phyloP scores from a whole-genome alignment of 1,140 invertebrate species.

The Homarus americanus region DNA sequence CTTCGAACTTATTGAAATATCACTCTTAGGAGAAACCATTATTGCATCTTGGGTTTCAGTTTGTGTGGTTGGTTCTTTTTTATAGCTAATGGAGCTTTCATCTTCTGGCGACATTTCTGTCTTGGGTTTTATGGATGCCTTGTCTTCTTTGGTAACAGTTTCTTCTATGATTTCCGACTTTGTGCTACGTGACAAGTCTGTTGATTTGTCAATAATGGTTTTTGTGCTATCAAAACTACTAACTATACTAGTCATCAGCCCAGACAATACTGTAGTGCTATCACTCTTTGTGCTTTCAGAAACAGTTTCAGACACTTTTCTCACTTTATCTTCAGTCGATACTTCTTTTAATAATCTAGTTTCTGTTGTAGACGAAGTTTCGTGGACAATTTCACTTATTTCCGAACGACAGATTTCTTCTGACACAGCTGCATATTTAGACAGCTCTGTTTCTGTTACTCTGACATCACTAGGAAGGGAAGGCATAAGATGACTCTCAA shows the following conservation, averaged over 20 bases:
- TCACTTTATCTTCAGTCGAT: neutral
- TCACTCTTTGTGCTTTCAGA: conserved; percentile 66
- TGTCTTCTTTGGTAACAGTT: conserved; percentile 15
- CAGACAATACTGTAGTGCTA: conserved; percentile 44
- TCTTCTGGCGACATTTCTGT: conserved; percentile 46
- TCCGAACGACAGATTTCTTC: conserved; percentile 13
- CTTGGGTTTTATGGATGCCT: conserved; percentile 14
- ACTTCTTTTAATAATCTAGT: conserved; percentile 17
- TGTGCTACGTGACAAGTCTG: conserved; percentile 52
- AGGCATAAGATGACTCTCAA: conserved; percentile 63
- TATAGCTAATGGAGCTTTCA: conserved; percentile 45
- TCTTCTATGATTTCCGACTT: conserved; percentile 41
- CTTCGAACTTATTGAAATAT: conserved; percentile 45
- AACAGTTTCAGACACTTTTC: conserved; percentile 24
- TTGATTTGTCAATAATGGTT: conserved; percentile 50
- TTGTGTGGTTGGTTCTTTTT: conserved; percentile 34
- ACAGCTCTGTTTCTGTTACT: conserved; percentile 28
- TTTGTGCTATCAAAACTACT: conserved; percentile 67
- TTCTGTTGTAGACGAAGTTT: conserved; percentile 17
- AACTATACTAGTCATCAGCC: conserved; percentile 34
- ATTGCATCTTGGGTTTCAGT: conserved; percentile 57
- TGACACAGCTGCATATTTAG: conserved; percentile 39
- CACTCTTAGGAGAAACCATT: conserved; percentile 54
- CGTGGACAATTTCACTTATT: conserved; percentile 19
- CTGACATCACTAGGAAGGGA: conserved; percentile 54